phyloP scores from a whole-genome alignment of 2,797 vertebrate genomes.

The Valencia hispanica region DNA sequence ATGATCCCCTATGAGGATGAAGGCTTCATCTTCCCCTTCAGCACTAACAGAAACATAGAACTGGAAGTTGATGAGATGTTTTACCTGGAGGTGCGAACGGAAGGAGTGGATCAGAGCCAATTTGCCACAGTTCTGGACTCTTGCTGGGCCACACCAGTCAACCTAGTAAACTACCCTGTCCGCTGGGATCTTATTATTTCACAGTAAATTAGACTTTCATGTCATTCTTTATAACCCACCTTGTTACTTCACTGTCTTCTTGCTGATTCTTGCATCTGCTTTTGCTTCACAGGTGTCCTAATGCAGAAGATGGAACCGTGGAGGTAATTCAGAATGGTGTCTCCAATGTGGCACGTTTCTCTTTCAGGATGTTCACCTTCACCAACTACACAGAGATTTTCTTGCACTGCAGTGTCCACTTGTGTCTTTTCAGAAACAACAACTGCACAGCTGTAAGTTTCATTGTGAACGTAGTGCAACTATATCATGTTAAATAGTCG shows the following conservation, averaged over 20 bases:
- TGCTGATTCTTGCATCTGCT: neutral
- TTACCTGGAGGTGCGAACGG: constrained; percentile 67
- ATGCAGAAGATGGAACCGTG: constrained; percentile 55
- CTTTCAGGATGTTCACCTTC: constrained; percentile 65
- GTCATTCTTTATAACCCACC: neutral
- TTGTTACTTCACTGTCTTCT: neutral
- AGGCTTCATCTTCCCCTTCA: constrained; percentile 50
- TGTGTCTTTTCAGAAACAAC: constrained; percentile 52
- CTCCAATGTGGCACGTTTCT: constrained; percentile 63
- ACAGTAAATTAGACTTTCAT: constrained; percentile 48
- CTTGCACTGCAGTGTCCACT: constrained; percentile 64
- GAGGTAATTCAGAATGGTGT: constrained; percentile 57
- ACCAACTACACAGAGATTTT: constrained; percentile 51
- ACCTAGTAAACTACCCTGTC: constrained; percentile 23
- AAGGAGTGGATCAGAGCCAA: constrained; percentile 53
- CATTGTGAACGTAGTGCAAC: neutral
- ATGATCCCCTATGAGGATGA: constrained; percentile 70
- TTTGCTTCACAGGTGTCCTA: constrained; percentile 64
- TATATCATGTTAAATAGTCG: neutral
- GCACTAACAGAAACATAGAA: constrained; percentile 14
- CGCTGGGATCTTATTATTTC: constrained; percentile 68
- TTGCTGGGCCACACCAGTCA: constrained; percentile 78
- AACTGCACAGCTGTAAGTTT: constrained; percentile 60
- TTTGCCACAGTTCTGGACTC: constrained; percentile 66
- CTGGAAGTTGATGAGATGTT: constrained; percentile 56